A percentile compares a stretch with the other conserved stretches of the same genome.
Conservation (phyloP, 2,888 invertebrate species). For the Eupithecia subfuscata region DNA sequence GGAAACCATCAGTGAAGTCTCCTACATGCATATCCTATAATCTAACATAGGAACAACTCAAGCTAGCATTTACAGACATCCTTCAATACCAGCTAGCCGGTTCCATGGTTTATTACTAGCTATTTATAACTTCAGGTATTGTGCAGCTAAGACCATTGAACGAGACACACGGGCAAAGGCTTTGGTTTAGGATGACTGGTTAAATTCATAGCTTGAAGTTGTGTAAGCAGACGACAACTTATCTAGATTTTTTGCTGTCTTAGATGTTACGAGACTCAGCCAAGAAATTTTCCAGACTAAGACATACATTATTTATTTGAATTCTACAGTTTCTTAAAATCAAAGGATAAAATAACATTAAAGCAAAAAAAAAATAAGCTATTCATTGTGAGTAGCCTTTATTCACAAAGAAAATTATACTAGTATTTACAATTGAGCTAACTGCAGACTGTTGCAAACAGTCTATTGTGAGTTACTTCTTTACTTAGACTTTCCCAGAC, state of each 20-base stretch:
- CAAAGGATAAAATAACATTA: no score
- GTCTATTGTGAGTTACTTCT: no score
- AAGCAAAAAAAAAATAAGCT: no score
- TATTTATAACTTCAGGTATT: slow-evolving; percentile 48
- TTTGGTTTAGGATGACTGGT: neutral
- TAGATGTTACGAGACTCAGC: no score
- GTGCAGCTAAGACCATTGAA: slow-evolving; percentile 38
- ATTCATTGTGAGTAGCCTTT: no score
- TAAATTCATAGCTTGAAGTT: neutral
- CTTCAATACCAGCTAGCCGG: slow-evolving; percentile 29
- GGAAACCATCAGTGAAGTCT: neutral
- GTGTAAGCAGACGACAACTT: neutral
- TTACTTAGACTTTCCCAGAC: no score
- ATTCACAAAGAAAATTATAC: no score
- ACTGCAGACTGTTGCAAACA: no score
- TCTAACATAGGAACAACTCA: slow-evolving; percentile 26
- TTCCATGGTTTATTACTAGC: slow-evolving; percentile 42
- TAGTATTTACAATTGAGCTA: no score
- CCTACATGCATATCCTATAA: slow-evolving; percentile 8
- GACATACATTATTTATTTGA: no score
- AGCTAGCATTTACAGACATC: slow-evolving; percentile 27
- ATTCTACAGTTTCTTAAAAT: no score
- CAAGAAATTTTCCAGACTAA: neutral
- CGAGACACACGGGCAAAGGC: slow-evolving; percentile 1
- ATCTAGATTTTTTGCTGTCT: no score